Conservation (phyloP, 1,140 invertebrate species). For the Magallana angulata region DNA sequence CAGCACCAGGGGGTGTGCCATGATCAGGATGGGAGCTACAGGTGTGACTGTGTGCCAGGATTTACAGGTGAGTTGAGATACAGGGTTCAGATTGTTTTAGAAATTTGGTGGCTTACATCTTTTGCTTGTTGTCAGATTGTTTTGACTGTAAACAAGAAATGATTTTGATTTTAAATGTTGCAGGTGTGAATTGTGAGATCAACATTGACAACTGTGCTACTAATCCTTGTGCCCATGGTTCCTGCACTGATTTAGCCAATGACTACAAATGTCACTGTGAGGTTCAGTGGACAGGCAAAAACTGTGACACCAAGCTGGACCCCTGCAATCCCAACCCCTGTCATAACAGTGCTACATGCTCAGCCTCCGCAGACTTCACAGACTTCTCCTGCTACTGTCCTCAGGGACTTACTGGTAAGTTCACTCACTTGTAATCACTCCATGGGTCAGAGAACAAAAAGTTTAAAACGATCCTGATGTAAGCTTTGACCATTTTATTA, state of each 20-base stretch:
- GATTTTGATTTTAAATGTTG: conserved; percentile 55
- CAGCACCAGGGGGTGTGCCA: conserved; percentile 71
- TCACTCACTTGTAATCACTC: background rate
- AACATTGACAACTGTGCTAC: conserved; percentile 96
- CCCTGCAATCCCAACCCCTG: conserved; percentile 92
- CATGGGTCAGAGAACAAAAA: no score
- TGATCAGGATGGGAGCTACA: conserved; percentile 67
- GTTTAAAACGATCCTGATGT: no score
- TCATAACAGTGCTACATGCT: conserved; percentile 92
- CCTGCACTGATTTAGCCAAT: conserved; percentile 87
- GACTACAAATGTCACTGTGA: conserved; percentile 78
- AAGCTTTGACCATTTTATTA: no score
- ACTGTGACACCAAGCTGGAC: conserved; percentile 81
- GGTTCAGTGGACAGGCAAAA: conserved; percentile 82
- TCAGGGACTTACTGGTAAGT: conserved; percentile 66
- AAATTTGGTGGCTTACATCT: no score
- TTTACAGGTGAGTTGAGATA: conserved; percentile 69
- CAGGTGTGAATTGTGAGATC: conserved; percentile 84
- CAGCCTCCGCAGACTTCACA: conserved; percentile 83
- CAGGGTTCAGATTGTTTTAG: no score
- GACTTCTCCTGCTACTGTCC: conserved; percentile 82
- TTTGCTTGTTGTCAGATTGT: no score
- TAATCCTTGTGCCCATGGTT: conserved; percentile 94
- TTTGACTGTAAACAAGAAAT: no score
- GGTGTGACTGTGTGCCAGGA: conserved; percentile 85